Evolutionary conservation across 2,888 invertebrate species (phyloP).

Genomic region (Marasmarcha lunaedactyla): DNA sequence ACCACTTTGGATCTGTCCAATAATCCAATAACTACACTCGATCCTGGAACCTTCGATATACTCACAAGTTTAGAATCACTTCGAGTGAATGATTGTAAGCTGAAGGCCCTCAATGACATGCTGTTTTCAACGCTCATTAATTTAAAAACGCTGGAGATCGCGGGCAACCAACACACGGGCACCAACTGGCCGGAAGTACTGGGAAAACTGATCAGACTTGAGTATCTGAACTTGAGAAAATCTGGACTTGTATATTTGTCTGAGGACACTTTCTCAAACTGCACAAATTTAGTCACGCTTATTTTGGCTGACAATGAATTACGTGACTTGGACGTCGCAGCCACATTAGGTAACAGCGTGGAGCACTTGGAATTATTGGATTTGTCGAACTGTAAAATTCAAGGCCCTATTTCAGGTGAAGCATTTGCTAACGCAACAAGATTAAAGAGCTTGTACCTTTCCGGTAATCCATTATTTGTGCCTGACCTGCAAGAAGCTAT

Average conservation of each 20-base stretch:
- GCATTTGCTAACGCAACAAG: slow-evolving; percentile 77
- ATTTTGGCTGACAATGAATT: slow-evolving; percentile 76
- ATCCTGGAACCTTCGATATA: slow-evolving; percentile 72
- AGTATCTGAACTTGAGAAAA: slow-evolving; percentile 73
- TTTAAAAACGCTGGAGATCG: slow-evolving; percentile 74
- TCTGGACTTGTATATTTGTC: slow-evolving; percentile 72
- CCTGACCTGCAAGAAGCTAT: slow-evolving; percentile 76
- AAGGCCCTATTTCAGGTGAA: slow-evolving; percentile 75
- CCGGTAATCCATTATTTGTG: slow-evolving; percentile 76
- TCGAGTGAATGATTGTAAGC: slow-evolving; percentile 74
- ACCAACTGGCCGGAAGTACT: slow-evolving; percentile 74
- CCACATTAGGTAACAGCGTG: slow-evolving; percentile 73
- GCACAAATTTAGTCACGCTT: slow-evolving; percentile 73
- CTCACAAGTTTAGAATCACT: slow-evolving; percentile 75
- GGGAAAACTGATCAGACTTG: slow-evolving; percentile 70
- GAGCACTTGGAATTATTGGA: slow-evolving; percentile 75
- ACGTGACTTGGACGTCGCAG: slow-evolving; percentile 73
- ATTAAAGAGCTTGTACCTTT: slow-evolving; percentile 73
- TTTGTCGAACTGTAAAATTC: slow-evolving; percentile 76
- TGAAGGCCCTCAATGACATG: slow-evolving; percentile 66
- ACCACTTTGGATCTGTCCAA: slow-evolving; percentile 77
- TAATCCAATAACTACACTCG: slow-evolving; percentile 72
- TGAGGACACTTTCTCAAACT: slow-evolving; percentile 74
- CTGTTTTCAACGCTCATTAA: slow-evolving; percentile 71
- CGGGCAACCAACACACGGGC: slow-evolving; percentile 67